Base-by-base conservation (phyloP, 2,888 invertebrate genomes). In the Napeogenes inachia region DNA sequence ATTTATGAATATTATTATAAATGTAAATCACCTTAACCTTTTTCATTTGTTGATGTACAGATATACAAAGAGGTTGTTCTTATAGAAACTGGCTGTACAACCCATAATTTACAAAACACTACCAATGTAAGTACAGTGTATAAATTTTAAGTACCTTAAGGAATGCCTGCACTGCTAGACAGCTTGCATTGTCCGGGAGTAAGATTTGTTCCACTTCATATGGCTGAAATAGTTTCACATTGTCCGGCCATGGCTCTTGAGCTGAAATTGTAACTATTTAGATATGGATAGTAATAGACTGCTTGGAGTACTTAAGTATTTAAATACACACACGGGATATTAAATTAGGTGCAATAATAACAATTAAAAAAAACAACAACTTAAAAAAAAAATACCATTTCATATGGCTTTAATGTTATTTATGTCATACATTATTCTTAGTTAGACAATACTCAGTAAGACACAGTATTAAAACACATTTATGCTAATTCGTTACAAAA, bases 181-280 rank as follows among this genome's bases (percentile, higher is more conserved):
- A 98, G 79, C 97, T 97, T 12, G 99, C 98, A 85, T 96, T 97
- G 80, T 99, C 99, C 3, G 98, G 96, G 56, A 99, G 86, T 42
- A 99, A 87, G 67, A 98, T 98, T 87, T 99, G 99, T 75, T 97
- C 98, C 42, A 95, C 96, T 82, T 98, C 97, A 79, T 96, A 96
- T 0, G 97, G 98, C 76, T 97, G 97, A 82, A 94, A 98, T 21
- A 98, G 82, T 69, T 93, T 93, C 4, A 96, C 96, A 84, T 96
- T 95, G 73, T 95, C 94, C 0, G 97, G 96, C 98, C 98, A 98
- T 68, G 96, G 95, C 78, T 98, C 97, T 82, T 94, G 94, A 2
- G 95, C 96, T 95, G 83, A 59, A 80, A 21, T 47, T 35, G n/a
- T 54, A 54, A 13, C 21, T 45, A 56, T 38, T 2, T 46, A 45